Base-by-base conservation (phyloP, 2,888 invertebrate species). In the Laothoe populi region DNA sequence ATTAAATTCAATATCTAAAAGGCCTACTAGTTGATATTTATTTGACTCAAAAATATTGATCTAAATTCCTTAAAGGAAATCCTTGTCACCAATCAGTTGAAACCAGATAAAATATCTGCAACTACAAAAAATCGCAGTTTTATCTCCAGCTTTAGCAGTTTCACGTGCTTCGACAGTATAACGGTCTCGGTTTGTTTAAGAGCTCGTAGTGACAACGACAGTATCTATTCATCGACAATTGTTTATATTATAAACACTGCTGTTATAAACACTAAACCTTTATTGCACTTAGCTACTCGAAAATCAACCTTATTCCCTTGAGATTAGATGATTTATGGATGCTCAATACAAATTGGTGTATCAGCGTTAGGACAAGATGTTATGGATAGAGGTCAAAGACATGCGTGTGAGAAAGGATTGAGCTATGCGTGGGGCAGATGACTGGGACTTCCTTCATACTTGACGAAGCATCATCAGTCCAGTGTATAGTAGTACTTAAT, bases 341-440 rank as follows among this genome's bases (percentile, higher is more conserved):
- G 53, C 58, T 38, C 35, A 42, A n/a, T 46, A 58, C 11, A 58
- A 61, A 44, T 57, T 71, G 61, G 71, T 70, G 46, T 66, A 60
- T 65, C 64, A 63, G 65, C 62, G 72, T 82, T 81, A 79, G 81
- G 88, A 87, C 80, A 85, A 69, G 76, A 69, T 87, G 86, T 87
- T 87, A 78, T 85, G 83, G 82, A 84, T 84, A 83, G 82, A 83
- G 86, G 87, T 86, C 86, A 81, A 83, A 82, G 86, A 86, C 87
- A 75, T 58, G 57, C 66, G 73, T 78, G 78, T 81, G 82, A 78
- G 80, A 82, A 81, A 77, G 77, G 72, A 73, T 72, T 69, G 42
- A 66, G 64, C 67, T 72, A 61, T 61, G 49, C 60, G 38, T 60
- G 60, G 46, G 49, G 40, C 60, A 19, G 24, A 53, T 40, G 21